Evolutionary conservation across 2,797 vertebrate genomes (phyloP).

Genomic region (Rhinichthys osculus): DNA sequence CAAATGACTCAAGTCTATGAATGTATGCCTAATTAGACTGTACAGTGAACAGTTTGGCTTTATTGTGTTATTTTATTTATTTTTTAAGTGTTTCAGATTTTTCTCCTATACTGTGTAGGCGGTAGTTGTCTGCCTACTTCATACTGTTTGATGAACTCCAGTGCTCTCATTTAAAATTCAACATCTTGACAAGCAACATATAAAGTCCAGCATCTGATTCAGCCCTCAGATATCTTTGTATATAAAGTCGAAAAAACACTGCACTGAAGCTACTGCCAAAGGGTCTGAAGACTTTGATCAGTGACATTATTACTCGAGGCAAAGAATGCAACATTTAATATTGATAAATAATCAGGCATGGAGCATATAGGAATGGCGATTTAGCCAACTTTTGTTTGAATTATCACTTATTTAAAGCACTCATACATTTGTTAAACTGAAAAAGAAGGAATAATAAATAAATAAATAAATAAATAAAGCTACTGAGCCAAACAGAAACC

Average conservation of each 20-base stretch:
- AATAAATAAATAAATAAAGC: not conserved
- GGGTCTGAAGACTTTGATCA: slow-evolving; percentile 5
- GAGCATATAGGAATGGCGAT: not conserved
- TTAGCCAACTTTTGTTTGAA: not conserved
- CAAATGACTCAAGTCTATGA: not conserved
- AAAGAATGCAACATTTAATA: slow-evolving; percentile 1
- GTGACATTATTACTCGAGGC: not conserved
- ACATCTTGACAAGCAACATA: slow-evolving; percentile 33
- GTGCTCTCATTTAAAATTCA: slow-evolving; percentile 31
- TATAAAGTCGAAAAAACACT: slow-evolving; percentile 11
- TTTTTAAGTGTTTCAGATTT: not conserved
- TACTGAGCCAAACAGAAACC: not conserved
- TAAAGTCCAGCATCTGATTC: slow-evolving; percentile 13
- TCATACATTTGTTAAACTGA: not conserved
- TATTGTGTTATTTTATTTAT: not conserved
- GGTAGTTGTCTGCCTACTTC: slow-evolving; percentile 6
- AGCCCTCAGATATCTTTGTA: slow-evolving; percentile 20
- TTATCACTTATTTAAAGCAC: not conserved
- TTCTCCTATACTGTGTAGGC: slow-evolving; percentile 6
- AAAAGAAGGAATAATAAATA: not conserved
- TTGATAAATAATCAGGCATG: not conserved
- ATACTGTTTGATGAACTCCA: slow-evolving; percentile 29
- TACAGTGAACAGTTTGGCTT: not conserved
- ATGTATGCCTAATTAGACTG: not conserved
- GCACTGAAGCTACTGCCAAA: slow-evolving; percentile 19